phyloP scores from a whole-genome alignment of 2,888 invertebrate species.

The Thysanoteuthis rhombus region DNA sequence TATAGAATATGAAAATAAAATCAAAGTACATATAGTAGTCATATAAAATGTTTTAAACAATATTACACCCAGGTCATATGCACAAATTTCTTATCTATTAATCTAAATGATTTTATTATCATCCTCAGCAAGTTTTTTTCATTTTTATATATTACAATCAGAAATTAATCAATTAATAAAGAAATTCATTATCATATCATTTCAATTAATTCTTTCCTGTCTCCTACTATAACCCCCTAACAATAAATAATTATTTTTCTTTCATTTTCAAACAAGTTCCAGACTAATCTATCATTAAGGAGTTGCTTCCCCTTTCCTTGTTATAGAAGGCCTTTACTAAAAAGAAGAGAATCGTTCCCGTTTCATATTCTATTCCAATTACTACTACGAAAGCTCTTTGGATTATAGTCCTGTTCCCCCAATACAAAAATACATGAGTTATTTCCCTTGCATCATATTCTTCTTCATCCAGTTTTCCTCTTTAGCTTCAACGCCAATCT shows the following conservation, averaged over 20 bases:
- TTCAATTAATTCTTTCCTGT: background rate
- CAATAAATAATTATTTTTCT: background rate
- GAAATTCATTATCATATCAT: no score
- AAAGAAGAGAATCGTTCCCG: background rate
- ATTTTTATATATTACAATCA: no score
- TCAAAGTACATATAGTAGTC: no score
- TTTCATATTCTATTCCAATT: background rate
- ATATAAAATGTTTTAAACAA: no score
- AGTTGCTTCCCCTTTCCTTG: background rate
- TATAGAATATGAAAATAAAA: no score
- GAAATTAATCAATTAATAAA: no score
- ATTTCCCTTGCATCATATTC: background rate
- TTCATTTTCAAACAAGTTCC: background rate
- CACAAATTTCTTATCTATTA: no score
- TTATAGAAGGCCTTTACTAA: background rate
- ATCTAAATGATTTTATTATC: no score
- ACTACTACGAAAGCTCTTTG: background rate
- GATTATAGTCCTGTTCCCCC: background rate
- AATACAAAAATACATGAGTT: background rate
- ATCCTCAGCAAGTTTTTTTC: no score
- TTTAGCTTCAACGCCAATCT: no score
- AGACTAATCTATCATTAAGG: background rate
- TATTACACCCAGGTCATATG: no score
- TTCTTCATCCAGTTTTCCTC: background rate
- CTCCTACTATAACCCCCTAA: background rate